phyloP scores from a whole-genome alignment of 53 echinoderm and acorn worm species.

The Temnopleurus reevesii region DNA sequence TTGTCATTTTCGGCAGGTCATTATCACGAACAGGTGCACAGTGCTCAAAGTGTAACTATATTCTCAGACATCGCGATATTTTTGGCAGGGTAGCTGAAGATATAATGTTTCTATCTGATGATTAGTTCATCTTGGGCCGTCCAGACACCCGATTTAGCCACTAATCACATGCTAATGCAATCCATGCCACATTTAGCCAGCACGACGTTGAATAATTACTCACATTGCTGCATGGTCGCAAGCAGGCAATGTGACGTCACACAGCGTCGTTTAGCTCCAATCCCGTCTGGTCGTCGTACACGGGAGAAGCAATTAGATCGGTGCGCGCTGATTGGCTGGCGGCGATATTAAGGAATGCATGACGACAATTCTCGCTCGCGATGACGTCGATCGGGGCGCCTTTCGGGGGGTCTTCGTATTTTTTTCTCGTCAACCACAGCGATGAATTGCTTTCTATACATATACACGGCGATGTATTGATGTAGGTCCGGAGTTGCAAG shows the following conservation, averaged over 20 bases:
- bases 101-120: neutral
- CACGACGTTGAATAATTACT: slow-evolving; percentile 59
- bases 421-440: slow-evolving; percentile 55
- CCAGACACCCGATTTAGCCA: slow-evolving; percentile 37
- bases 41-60: neutral
- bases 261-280: slow-evolving; percentile 41
- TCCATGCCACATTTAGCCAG: slow-evolving; percentile 48
- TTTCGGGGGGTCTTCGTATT: slow-evolving; percentile 58
- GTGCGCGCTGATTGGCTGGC: slow-evolving; percentile 57
- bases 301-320: slow-evolving; percentile 62
- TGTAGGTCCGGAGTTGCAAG: slow-evolving; percentile 56
- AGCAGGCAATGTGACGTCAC: slow-evolving; percentile 60
- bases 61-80: neutral
- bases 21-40: slow-evolving; percentile 1
- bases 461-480: slow-evolving; percentile 59
- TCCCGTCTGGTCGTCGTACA: slow-evolving; percentile 51
- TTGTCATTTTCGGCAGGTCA: neutral
- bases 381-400: slow-evolving; percentile 64
- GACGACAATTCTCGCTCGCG: slow-evolving; percentile 63
- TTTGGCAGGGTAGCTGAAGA: neutral
- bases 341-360: slow-evolving; percentile 66
- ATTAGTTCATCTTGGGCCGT: neutral
- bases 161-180: slow-evolving; percentile 54
- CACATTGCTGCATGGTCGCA: slow-evolving; percentile 48
- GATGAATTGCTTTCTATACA: slow-evolving; percentile 60